Base-by-base conservation (phyloP, 2,888 invertebrate genomes). In the Cheilosia pagana region DNA sequence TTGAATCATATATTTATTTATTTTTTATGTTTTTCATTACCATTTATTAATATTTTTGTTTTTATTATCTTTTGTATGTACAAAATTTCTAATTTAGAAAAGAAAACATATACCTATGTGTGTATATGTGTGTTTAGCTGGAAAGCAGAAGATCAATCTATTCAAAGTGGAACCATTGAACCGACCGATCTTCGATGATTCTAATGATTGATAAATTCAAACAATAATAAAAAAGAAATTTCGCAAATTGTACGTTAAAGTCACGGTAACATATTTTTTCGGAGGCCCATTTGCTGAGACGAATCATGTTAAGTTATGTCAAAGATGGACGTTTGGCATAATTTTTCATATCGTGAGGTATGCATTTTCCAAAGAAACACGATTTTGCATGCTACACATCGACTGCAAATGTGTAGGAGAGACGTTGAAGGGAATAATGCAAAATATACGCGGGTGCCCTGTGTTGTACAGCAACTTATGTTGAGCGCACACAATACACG, bases 41-140 rank as follows among this genome's bases (percentile, higher is more conserved):
- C 53, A 28, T 60, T 16, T 23, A 53, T 71, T 43, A 62, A 12
- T 59, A 35, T 70, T 21, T 72, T 79, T 60, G 39, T 41, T 43
- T 50, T 57, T 23, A 39, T 19, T 60, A 55, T 43, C 14, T 41
- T 19, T 74, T 72, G 68, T 83, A 78, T 83, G 62, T 83, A 83
- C 83, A 83, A 78, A 78, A 77, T 79, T 70, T 83, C 65, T 78
- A 83, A 83, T 83, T 79, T 70, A 78, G 78, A 78, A 78, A 83
- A 79, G 74, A 70, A 78, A 83, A 83, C 60, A 68, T 63, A 78
- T 78, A 60, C 52, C 41, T 71, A 48, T 28, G 28, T 28, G 19
- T 62, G 16, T 50, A 50, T 63, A 31, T 19, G 16, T 79, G 60
- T 71, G 48, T 55, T 28, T 55, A 23, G 45, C 53, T 10, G 14